Conservation (phyloP, 1,140 invertebrate genomes). For the Halictus rubicundus region DNA sequence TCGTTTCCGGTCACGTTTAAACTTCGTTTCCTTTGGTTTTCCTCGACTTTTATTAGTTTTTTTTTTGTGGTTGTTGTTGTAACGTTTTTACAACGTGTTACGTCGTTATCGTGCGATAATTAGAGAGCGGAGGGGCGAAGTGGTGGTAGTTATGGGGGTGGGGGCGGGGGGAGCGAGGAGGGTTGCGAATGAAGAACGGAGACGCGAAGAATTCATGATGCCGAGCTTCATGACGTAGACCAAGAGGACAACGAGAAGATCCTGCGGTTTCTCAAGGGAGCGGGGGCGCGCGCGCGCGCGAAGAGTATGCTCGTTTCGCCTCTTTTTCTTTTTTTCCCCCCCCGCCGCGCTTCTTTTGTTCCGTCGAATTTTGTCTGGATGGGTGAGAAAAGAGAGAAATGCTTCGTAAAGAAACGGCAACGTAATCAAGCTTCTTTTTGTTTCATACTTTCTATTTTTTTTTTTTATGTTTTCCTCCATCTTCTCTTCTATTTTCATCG, state of each 20-base stretch:
- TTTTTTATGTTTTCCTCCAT: too few species aligned
- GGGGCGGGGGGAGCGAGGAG: constrained; percentile 4
- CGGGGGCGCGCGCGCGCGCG: not conserved
- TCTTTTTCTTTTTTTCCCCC: too few species aligned
- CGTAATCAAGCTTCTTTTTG: not conserved
- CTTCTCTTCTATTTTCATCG: not conserved
- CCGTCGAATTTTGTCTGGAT: not conserved
- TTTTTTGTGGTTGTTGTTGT: not conserved
- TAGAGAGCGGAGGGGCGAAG: constrained; percentile 33
- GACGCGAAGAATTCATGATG: constrained; percentile 5
- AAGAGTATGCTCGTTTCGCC: not conserved
- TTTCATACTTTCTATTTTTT: not conserved
- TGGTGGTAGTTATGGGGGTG: not conserved
- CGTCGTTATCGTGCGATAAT: constrained; percentile 46
- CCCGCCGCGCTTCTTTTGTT: not conserved
- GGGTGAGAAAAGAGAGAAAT: constrained; percentile 57
- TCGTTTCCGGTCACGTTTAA: not conserved
- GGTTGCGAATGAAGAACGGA: constrained; percentile 16
- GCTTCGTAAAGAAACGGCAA: constrained; percentile 23
- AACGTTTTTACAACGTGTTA: constrained; percentile 23
- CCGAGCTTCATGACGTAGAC: not conserved
- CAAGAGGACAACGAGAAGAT: constrained; percentile 35
- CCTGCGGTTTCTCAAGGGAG: not conserved
- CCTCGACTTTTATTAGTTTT: constrained; percentile 29
- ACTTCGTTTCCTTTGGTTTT: too few species aligned